phyloP scores from a whole-genome alignment of 2,113 vertebrate species.

The Apus apus region DNA sequence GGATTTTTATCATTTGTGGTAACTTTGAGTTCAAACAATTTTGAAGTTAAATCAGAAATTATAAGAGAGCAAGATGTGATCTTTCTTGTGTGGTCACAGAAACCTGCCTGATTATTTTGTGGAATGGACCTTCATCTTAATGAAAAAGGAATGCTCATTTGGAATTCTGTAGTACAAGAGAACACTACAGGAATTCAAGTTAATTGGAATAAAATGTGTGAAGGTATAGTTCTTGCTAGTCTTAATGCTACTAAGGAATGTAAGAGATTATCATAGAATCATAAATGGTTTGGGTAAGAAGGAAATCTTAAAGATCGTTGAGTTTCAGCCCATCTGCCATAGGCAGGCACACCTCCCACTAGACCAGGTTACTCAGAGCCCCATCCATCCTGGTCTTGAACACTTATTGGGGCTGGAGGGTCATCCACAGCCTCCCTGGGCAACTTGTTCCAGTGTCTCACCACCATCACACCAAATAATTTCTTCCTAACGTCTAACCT shows the following conservation, averaged over 20 bases:
- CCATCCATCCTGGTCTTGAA: no score
- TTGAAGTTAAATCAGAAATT: neutral
- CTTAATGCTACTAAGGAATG: neutral
- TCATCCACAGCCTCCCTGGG: no score
- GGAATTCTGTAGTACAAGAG: neutral
- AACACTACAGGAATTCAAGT: neutral
- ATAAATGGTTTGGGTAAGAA: no score
- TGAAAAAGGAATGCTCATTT: neutral
- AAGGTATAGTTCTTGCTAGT: neutral
- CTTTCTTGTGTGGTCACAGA: neutral
- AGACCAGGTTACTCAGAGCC: no score
- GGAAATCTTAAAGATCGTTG: no score
- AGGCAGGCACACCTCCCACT: no score
- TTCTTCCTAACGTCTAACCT: no score
- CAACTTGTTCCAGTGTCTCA: no score
- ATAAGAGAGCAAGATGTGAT: neutral
- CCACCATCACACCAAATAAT: no score
- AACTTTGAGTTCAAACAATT: neutral
- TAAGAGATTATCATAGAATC: neutral
- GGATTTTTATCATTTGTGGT: neutral
- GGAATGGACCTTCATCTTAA: neutral
- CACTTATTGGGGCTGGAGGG: no score
- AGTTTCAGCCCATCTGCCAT: no score
- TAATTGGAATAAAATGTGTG: neutral
- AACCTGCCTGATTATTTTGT: neutral